These are phyloP conservation scores for Willisornis vidua DNA, from an alignment of 2,113 vertebrate species.

Conservation along the genomic window DNA sequence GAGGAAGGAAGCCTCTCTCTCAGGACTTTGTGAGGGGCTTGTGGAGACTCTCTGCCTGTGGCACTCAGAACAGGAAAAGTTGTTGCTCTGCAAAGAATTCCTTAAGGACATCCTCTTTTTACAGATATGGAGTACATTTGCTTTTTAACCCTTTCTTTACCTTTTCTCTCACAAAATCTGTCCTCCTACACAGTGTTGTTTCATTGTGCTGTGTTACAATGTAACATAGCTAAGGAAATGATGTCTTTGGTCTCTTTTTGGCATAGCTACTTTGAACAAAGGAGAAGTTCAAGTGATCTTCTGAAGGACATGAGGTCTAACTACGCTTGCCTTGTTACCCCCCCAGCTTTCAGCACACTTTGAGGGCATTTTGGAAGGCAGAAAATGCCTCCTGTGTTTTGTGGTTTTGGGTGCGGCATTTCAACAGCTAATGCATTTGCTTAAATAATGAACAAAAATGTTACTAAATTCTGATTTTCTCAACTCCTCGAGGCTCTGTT, in stretches of 20 bases:
- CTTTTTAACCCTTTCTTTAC: neutral
- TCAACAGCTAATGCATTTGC: neutral
- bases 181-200: neutral
- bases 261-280: neutral
- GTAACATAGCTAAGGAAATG: neutral
- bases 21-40: neutral
- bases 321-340: neutral
- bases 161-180: neutral
- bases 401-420: neutral
- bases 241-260: neutral
- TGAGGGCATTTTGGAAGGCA: neutral
- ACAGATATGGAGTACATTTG: neutral
- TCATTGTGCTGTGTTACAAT: neutral
- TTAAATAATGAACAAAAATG: neutral
- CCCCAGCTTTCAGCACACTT: neutral
- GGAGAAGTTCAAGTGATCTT: neutral
- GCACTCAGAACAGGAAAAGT: neutral
- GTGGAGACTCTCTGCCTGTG: neutral
- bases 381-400: neutral
- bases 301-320: neutral
- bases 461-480: conserved; percentile 39
- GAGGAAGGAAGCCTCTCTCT: neutral
- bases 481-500: conserved; percentile 22
- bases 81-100: neutral
- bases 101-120: neutral